phyloP scores from a whole-genome alignment of 64 coral and sea anemone species.

The Pocillopora damicornis region DNA sequence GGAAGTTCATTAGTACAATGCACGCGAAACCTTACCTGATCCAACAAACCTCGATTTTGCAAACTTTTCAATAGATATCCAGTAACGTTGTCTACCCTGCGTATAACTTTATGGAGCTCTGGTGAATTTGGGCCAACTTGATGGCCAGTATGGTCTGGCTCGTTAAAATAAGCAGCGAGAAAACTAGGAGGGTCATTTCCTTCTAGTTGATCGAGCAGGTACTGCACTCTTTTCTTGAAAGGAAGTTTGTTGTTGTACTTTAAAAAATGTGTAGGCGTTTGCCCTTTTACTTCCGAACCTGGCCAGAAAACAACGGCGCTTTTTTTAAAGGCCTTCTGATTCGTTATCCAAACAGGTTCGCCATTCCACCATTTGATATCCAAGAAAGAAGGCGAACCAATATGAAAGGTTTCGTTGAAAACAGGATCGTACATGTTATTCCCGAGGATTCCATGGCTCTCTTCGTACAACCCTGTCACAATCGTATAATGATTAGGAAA shows the following conservation, averaged over 20 bases:
- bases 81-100: conserved; percentile 67
- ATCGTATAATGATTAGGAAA: conserved; percentile 88
- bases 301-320: conserved; percentile 87
- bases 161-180: conserved; percentile 72
- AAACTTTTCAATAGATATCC: conserved; percentile 69
- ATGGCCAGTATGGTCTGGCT: conserved; percentile 78
- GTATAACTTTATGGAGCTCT: conserved; percentile 52
- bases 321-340: conserved; percentile 60
- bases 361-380: conserved; percentile 67
- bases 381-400: conserved; percentile 37
- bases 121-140: conserved; percentile 71
- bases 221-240: conserved; percentile 60
- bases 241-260: conserved; percentile 33
- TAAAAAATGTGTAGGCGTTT: conserved; percentile 46
- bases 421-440: conserved; percentile 83
- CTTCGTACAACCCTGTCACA: conserved; percentile 86
- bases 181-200: conserved; percentile 64
- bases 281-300: conserved; percentile 61
- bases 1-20: too few species aligned
- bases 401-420: conserved; percentile 70
- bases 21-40: conserved; percentile 47
- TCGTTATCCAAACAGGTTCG: conserved; percentile 78
- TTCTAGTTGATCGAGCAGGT: conserved; percentile 29
- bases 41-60: conserved; percentile 17
- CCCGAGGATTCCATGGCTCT: conserved; percentile 82